Base-by-base conservation (phyloP, 2,888 invertebrate genomes). In the Megastigmus dorsalis region DNA sequence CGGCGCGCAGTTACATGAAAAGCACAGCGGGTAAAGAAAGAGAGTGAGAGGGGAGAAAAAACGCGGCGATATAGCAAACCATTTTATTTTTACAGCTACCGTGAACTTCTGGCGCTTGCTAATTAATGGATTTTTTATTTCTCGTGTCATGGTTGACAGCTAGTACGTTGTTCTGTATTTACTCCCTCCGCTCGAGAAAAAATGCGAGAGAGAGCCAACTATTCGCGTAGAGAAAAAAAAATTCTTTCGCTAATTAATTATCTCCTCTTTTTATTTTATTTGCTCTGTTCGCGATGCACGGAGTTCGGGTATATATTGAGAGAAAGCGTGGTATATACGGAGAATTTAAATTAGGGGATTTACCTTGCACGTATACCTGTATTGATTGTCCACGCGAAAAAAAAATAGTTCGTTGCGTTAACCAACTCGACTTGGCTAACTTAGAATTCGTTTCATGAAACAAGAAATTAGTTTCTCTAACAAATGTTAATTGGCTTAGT, bases 101-200 rank as follows among this genome's bases (percentile, higher is more conserved):
- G 59, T 13, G 18, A 60, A 60, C 60, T 45, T 30, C 30, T 60
- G 30, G 45, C 20, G 60, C 43, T 60, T 30, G 45, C n/a, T 60
- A 60, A 60, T 60, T 30, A 60, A 60, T 45, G 45, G 28, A 45
- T 23, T 38, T 59, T 59, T 59, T 45, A 30, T 60, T 60, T 45
- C 43, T 43, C 26, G 10, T 60, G n/a, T 30, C 45, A 15, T 26
- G 28, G 43, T 60, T 60, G 59, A 60, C 59, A 60, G 28, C 43
- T 43, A 60, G 9, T 43, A 43, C 28, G 28, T 20, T 43, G 28
- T 60, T 33, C 15, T 15, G 9, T 28, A 28, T 60, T 60, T 60
- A 43, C 26, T 43, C 9, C 9, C 10, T 60, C n/a, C 4, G 38
- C 41, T 1, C 2, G 30, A 7, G 28, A 15, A 4, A 2, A 54